phyloP scores from a whole-genome alignment of 2,113 vertebrate species.

The Platycercus adscitus region DNA sequence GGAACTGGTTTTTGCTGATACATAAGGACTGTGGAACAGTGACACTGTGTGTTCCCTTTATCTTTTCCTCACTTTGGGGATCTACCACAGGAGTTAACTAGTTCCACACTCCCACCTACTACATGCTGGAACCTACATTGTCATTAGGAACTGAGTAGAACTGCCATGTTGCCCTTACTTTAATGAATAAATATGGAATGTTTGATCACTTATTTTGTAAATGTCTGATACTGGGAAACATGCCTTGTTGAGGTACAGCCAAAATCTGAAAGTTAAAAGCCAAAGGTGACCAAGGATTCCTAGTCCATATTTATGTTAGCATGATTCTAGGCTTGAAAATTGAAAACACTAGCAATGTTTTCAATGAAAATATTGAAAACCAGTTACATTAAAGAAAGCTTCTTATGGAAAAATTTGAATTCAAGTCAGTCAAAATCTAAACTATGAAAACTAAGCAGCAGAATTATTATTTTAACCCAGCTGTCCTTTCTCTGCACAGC shows the following conservation, averaged over 20 bases:
- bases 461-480: neutral
- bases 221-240: rapidly evolving
- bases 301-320: neutral
- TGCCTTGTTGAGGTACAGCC: neutral
- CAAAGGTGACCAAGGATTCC: neutral
- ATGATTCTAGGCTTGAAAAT: neutral
- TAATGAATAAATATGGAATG: neutral
- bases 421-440: neutral
- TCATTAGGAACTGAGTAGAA: neutral
- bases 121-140: neutral
- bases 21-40: neutral
- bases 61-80: neutral
- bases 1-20: neutral
- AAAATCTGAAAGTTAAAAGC: neutral
- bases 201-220: neutral
- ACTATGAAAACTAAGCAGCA: neutral
- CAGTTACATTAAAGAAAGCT: no score
- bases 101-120: neutral
- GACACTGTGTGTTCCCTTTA: neutral
- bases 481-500: neutral
- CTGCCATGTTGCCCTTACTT: neutral
- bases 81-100: neutral
- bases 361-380: no score
- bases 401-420: neutral
- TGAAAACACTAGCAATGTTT: neutral